These are phyloP conservation scores for Catharus fuscescens DNA, from an alignment of 2,113 vertebrate genomes.

Conservation along the genomic window DNA sequence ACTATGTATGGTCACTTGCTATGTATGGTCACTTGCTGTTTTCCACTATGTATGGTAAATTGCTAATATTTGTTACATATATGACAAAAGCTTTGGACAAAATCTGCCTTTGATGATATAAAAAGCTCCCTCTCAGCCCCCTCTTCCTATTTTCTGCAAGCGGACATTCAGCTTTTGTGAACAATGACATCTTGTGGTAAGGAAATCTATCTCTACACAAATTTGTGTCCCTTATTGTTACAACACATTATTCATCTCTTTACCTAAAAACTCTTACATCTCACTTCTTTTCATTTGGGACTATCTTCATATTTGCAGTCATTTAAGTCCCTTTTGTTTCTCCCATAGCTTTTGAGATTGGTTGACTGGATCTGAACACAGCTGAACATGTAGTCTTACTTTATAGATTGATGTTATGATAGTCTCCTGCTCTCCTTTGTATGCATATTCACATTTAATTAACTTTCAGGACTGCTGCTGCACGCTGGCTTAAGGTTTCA, in stretches of 20 bases:
- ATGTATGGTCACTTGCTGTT: not conserved
- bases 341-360: not conserved
- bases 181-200: constrained; percentile 6
- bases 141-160: not conserved
- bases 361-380: not conserved
- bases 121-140: not conserved
- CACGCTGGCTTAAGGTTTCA: not conserved
- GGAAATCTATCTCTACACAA: not conserved
- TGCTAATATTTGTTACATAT: not conserved
- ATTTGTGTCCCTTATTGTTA: not conserved
- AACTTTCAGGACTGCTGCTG: not conserved
- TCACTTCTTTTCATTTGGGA: not conserved
- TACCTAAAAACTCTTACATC: not conserved
- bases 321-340: not conserved
- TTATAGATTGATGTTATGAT: not conserved
- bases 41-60: not conserved
- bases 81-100: not conserved
- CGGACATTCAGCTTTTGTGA: not conserved
- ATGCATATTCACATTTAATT: not conserved
- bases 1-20: not conserved
- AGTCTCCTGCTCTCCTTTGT: not conserved
- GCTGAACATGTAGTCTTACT: not conserved
- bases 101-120: not conserved
- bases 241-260: not conserved
- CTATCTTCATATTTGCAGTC: not conserved